These are phyloP conservation scores for Nematolebias whitei DNA, from an alignment of 2,113 vertebrate genomes.

Conservation along the genomic window DNA sequence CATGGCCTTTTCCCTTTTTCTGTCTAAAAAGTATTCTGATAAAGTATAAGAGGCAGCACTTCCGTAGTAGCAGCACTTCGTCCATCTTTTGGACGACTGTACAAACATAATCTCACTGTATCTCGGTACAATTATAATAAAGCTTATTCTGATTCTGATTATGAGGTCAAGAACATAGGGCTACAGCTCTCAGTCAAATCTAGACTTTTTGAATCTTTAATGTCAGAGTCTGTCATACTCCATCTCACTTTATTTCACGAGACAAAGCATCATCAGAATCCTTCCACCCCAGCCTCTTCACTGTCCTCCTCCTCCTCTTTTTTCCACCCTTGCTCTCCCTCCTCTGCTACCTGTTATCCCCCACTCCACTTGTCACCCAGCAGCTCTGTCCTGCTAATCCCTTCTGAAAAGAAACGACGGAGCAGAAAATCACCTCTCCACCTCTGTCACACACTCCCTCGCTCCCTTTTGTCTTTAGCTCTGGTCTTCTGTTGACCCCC, in stretches of 20 bases:
- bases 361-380: slow-evolving; percentile 70
- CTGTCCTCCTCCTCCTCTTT: slow-evolving; percentile 26
- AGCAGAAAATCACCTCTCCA: slow-evolving; percentile 81
- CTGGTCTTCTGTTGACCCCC: slow-evolving; percentile 48
- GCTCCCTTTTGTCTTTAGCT: slow-evolving; percentile 76
- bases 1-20: too few relatives aligned
- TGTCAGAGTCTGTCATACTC: slow-evolving; percentile 53
- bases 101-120: too few relatives aligned
- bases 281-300: slow-evolving; percentile 20
- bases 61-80: too few relatives aligned
- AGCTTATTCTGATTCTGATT: too few relatives aligned
- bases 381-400: slow-evolving; percentile 72
- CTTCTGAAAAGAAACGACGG: slow-evolving; percentile 78
- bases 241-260: slow-evolving; percentile 67
- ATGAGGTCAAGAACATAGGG: too few relatives aligned
- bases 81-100: too few relatives aligned
- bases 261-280: slow-evolving; percentile 69
- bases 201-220: slow-evolving; percentile 29
- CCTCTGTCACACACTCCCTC: slow-evolving; percentile 75
- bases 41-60: too few relatives aligned
- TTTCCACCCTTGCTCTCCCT: slow-evolving; percentile 37
- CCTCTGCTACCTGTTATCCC: slow-evolving; percentile 64
- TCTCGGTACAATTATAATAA: too few relatives aligned
- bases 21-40: too few relatives aligned
- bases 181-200: too few relatives aligned